Percentiles rank a stretch among this genome's conserved stretches.
These are phyloP conservation scores for Steinernema feltiae DNA, from an alignment of 1,140 invertebrate genomes.

Conservation along the genomic window DNA sequence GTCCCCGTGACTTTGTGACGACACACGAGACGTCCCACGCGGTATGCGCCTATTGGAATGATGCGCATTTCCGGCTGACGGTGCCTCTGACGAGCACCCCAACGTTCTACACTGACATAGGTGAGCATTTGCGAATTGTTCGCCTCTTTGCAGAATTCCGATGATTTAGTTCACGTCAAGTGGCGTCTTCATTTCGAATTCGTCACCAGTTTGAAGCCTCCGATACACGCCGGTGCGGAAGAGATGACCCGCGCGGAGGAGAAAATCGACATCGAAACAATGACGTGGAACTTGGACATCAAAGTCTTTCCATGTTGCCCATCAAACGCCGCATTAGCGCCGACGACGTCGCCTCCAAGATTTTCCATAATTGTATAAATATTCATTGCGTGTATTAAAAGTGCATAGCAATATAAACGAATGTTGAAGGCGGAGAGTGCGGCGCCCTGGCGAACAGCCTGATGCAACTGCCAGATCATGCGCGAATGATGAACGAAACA, in stretches of 20 bases:
- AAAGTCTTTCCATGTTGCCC: conserved; percentile 35
- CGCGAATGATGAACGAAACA: no score
- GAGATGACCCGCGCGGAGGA: conserved; percentile 23
- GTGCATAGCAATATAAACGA: no score
- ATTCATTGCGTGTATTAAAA: background rate
- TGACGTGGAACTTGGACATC: conserved; percentile 42
- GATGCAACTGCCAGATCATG: no score
- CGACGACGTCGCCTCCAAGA: conserved; percentile 11
- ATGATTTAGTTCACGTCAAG: conserved; percentile 49
- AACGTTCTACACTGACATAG: conserved; percentile 48
- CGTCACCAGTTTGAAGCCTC: conserved; percentile 38
- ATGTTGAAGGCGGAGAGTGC: no score
- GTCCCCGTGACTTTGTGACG: conserved; percentile 14
- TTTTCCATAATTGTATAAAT: conserved; percentile 10
- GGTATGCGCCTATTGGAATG: conserved; percentile 43
- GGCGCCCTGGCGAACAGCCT: no score
- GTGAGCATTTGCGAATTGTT: conserved; percentile 24
- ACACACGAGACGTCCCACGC: conserved; percentile 16
- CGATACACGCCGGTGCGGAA: conserved; percentile 27
- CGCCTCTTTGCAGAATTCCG: conserved; percentile 11
- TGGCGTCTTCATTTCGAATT: conserved; percentile 57
- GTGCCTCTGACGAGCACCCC: conserved; percentile 45
- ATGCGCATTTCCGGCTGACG: conserved; percentile 46
- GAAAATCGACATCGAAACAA: conserved; percentile 42
- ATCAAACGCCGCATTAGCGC: conserved; percentile 26